Conservation (phyloP, 2,113 vertebrate genomes). For the Aegotheles bennettii region DNA sequence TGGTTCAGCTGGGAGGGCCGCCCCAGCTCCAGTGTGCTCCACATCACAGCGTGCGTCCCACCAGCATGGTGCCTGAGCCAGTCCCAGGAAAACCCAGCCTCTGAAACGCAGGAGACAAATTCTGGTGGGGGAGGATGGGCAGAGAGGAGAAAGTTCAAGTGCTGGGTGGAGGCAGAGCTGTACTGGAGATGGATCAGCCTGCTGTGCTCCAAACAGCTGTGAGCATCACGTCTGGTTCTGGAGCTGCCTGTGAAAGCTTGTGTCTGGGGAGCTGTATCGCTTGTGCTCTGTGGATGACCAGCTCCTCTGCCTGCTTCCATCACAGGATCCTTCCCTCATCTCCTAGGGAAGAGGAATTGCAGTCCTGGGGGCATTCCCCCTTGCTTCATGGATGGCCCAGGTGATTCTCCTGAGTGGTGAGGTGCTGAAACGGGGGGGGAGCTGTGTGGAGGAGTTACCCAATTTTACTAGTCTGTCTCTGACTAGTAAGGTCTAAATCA, state of each 20-base stretch:
- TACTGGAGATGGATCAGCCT: background rate
- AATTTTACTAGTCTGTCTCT: background rate
- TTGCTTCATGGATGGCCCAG: background rate
- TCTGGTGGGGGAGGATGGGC: background rate
- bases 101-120: background rate
- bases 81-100: background rate
- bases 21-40: accelerated
- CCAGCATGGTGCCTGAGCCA: background rate
- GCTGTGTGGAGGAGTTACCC: background rate
- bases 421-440: background rate
- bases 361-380: background rate
- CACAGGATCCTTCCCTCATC: background rate
- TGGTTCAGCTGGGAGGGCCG: background rate
- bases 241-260: background rate
- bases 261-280: background rate
- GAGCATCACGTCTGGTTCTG: background rate
- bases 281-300: background rate
- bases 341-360: background rate
- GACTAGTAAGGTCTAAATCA: background rate
- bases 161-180: background rate
- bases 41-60: accelerated
- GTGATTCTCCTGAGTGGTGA: background rate
- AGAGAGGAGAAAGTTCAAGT: background rate
- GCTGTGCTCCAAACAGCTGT: background rate
- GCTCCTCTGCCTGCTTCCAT: background rate